These are phyloP conservation scores for Erythrolamprus reginae DNA, from an alignment of 2,113 vertebrate species.

Conservation along the genomic window DNA sequence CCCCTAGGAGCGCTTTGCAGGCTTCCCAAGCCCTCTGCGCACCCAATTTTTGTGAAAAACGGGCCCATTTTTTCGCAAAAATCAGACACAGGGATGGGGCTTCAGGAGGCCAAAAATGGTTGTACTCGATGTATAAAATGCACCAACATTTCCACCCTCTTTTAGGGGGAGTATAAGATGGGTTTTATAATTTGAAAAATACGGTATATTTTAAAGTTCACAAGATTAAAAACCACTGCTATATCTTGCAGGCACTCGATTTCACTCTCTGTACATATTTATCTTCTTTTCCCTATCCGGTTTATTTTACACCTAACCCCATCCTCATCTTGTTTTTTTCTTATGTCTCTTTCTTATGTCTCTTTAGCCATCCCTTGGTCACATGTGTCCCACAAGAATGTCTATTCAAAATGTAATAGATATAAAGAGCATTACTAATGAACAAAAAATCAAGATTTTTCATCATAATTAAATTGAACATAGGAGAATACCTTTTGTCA, in stretches of 20 bases:
- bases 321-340: background rate
- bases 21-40: too few species aligned
- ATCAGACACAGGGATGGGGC: too few species aligned
- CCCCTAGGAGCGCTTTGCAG: too few species aligned
- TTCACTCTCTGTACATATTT: background rate
- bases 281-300: background rate
- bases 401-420: background rate
- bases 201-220: background rate
- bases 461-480: slow-evolving; percentile 25
- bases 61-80: too few species aligned
- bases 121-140: too few species aligned
- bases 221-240: background rate
- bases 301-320: background rate
- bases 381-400: background rate
- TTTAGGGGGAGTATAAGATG: too few species aligned
- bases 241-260: background rate
- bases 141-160: too few species aligned
- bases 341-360: background rate
- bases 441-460: too few species aligned
- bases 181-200: too few species aligned
- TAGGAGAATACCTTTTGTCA: slow-evolving; percentile 5
- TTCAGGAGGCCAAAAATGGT: too few species aligned
- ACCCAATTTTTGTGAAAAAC: too few species aligned
- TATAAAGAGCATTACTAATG: too few species aligned
- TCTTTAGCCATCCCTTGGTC: background rate